Evolutionary conservation across 1,140 invertebrate genomes (phyloP).

Genomic region (Cherax destructor): DNA sequence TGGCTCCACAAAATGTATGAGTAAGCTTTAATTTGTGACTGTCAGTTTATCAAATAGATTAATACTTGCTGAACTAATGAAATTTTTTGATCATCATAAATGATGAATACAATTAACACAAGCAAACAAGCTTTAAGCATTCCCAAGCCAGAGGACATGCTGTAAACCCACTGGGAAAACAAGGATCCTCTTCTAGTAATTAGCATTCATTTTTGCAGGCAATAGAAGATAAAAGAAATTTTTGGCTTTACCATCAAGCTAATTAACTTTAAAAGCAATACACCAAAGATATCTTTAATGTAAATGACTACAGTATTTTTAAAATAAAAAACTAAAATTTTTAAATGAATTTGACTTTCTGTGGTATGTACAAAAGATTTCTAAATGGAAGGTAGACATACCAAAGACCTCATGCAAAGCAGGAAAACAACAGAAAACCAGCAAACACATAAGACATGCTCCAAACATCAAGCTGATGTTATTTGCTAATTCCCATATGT

Average conservation of each 20-base stretch:
- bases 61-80: not conserved
- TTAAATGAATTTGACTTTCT: slow-evolving; percentile 22
- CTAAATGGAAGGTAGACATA: slow-evolving; percentile 9
- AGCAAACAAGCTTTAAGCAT: slow-evolving; percentile 27
- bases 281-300: not conserved
- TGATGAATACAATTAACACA: not conserved
- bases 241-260: not conserved
- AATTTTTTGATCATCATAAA: not conserved
- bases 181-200: not conserved
- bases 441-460: slow-evolving; percentile 17
- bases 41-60: not conserved
- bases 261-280: not conserved
- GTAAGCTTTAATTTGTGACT: not conserved
- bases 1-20: not conserved
- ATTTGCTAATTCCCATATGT: not conserved
- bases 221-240: not conserved
- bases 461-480: slow-evolving; percentile 35
- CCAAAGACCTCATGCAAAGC: slow-evolving; percentile 13
- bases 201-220: not conserved
- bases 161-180: slow-evolving; percentile 3
- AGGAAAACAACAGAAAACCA: slow-evolving; percentile 27
- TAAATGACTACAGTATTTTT: not conserved
- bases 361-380: not conserved
- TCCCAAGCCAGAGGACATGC: slow-evolving; percentile 28
- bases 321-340: not conserved